Conservation (phyloP, 1,140 invertebrate genomes). For the Thaumetopoea pityocampa region DNA sequence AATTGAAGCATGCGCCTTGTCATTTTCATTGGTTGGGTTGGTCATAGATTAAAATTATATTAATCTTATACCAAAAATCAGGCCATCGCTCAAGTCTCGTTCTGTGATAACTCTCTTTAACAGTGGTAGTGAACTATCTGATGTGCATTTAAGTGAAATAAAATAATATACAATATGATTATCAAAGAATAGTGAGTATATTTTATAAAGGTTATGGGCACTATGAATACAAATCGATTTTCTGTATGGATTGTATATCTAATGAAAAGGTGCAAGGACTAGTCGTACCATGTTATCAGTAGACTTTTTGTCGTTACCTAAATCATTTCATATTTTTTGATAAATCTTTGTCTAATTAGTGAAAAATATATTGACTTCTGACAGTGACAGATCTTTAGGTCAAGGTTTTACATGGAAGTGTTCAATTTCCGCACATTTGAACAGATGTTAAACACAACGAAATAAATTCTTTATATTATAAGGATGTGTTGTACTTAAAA, state of each 20-base stretch:
- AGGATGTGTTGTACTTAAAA: slow-evolving; percentile 24
- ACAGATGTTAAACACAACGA: slow-evolving; percentile 19
- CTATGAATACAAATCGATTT: slow-evolving; percentile 67
- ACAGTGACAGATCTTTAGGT: slow-evolving; percentile 45
- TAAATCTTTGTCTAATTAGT: slow-evolving; percentile 1
- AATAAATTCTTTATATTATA: too few species aligned
- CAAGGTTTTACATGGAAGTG: slow-evolving; percentile 26
- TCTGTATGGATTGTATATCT: slow-evolving; percentile 32
- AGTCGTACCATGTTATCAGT: slow-evolving; percentile 26
- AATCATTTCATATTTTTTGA: neutral
- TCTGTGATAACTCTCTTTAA: slow-evolving; percentile 67
- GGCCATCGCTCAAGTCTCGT: slow-evolving; percentile 62
- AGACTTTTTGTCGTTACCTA: slow-evolving; percentile 6
- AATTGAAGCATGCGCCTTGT: slow-evolving; percentile 72
- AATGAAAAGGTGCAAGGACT: slow-evolving; percentile 17
- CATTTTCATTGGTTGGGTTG: slow-evolving; percentile 69
- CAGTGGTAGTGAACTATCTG: slow-evolving; percentile 64
- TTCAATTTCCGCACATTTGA: slow-evolving; percentile 14
- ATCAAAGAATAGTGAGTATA: slow-evolving; percentile 73
- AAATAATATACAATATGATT: slow-evolving; percentile 64
- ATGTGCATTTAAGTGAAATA: slow-evolving; percentile 71
- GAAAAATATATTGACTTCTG: slow-evolving; percentile 17
- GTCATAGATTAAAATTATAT: slow-evolving; percentile 70
- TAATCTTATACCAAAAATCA: slow-evolving; percentile 63
- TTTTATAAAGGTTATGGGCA: slow-evolving; percentile 49